Base-by-base conservation (phyloP, 2,113 vertebrate genomes). In the Elephas maximus region DNA sequence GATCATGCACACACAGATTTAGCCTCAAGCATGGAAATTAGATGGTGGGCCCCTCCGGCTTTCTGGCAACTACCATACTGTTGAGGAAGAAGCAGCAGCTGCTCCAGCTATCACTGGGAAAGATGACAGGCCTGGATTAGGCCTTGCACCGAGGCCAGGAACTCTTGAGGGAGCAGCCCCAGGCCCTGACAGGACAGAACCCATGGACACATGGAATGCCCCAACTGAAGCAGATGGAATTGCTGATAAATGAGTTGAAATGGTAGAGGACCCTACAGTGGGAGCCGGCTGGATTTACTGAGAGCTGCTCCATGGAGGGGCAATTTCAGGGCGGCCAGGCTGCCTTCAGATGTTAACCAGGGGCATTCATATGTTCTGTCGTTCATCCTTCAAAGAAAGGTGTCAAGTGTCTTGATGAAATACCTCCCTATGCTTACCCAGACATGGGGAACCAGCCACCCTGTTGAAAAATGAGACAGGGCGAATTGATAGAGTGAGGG, bases 1-100 rank as follows among this genome's bases (percentile, higher is more conserved):
- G 97, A 87, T 92, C 94, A 93, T 93, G 98, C 91, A 93, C 90
- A 88, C 94, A 71, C 63, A 93, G 97, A 97, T 93, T 96, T 91
- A 97, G 88, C 97, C 97, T 96, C 96, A 97, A 97, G 97, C 97
- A 95, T 97, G 98, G 95, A 97, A 98, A 98, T 96, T 86, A 53
- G 91, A 88, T 74, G 85, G 84, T 79, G 95, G 96, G 97, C 85
- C 98, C 95, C 97, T 94, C 74, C 18, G 89, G 94, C 91, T 88
- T 91, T 96, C 97, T 98, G 98, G 97, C 93, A 98, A 76, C 30
- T 14, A 26, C 48, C 7, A 0, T 0, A 1, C 62, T 57, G 53
- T 3, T 30, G 57, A 98, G 95, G 97, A 98, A 93, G 98, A 95
- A 94, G 81, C 73, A 97, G 94, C 98, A 98, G 98, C 98, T 99